Conservation (phyloP, 1,140 invertebrate species). For the Hylaeus volcanicus region DNA sequence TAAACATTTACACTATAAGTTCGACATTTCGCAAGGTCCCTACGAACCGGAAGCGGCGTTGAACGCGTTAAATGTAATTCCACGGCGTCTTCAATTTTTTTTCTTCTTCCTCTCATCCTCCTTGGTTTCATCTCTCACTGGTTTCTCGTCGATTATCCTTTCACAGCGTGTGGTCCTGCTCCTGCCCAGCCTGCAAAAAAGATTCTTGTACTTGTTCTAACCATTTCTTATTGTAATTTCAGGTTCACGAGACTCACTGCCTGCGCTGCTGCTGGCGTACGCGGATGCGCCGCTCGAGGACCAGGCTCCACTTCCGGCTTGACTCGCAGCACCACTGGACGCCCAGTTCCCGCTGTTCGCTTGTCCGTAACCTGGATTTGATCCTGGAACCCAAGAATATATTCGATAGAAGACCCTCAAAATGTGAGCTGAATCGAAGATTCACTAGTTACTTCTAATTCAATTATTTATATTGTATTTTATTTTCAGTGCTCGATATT, state of each 20-base stretch:
- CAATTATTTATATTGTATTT: no score
- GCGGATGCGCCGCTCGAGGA: constrained; percentile 49
- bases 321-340: constrained; percentile 20
- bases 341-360: constrained; percentile 30
- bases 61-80: neutral
- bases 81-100: neutral
- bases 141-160: constrained; percentile 4
- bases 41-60: no score
- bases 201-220: no score
- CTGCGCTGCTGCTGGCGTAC: constrained; percentile 38
- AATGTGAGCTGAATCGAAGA: no score
- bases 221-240: neutral
- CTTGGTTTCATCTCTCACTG: neutral
- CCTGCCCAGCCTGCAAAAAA: constrained; percentile 22
- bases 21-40: no score
- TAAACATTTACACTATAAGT: no score
- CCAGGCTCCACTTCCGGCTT: constrained; percentile 29
- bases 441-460: no score
- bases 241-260: constrained; percentile 33
- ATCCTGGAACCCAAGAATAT: neutral
- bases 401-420: neutral
- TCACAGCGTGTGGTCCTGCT: neutral
- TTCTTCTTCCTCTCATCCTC: neutral
- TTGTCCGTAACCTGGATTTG: neutral
- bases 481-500: no score